phyloP scores from a whole-genome alignment of 37 sponge, comb jelly and placozoan genomes.

The Bolinopsis microptera region DNA sequence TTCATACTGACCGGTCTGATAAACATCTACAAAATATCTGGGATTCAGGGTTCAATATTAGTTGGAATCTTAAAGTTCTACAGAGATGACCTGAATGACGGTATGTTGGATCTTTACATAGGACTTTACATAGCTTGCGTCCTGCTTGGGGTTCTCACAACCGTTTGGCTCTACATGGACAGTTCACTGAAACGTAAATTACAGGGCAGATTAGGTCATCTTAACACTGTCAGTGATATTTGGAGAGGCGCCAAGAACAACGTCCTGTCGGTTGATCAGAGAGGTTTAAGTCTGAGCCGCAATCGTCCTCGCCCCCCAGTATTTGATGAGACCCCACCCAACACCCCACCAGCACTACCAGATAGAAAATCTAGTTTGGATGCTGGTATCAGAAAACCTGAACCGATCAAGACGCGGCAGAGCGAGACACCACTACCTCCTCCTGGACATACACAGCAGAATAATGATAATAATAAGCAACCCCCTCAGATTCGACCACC shows the following conservation, averaged over 20 bases:
- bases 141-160: not conserved
- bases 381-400: not conserved
- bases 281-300: not conserved
- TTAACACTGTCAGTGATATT: not conserved
- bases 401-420: too few relatives aligned
- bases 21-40: not conserved
- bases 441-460: too few relatives aligned
- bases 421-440: too few relatives aligned
- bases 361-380: not conserved
- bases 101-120: not conserved
- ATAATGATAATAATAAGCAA: too few relatives aligned
- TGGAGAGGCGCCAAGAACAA: not conserved
- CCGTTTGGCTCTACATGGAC: not conserved
- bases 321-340: not conserved
- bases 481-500: too few relatives aligned
- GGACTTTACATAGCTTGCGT: not conserved
- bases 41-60: constrained; percentile 1
- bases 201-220: not conserved
- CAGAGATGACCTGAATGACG: not conserved
- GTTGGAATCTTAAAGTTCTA: not conserved
- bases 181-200: not conserved
- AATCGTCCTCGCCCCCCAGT: not conserved
- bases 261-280: not conserved
- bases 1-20: not conserved
- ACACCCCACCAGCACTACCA: not conserved